A percentile compares a stretch with the other conserved stretches of the same genome.
Conservation (phyloP, 2,797 vertebrate species). For the Denticeps clupeoides region DNA sequence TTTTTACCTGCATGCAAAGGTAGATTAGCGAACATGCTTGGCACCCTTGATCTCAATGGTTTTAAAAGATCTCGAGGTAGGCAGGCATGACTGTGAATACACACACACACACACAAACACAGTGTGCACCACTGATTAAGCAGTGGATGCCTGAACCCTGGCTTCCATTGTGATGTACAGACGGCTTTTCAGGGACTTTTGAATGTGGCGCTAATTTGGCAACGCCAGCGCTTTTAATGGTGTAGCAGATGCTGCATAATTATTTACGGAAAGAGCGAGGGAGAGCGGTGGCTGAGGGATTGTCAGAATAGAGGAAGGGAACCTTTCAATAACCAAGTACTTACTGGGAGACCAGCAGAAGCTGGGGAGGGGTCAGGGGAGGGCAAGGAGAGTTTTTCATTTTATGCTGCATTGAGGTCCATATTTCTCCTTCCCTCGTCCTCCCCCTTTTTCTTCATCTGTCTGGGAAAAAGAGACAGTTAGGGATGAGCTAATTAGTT, state of each 20-base stretch:
- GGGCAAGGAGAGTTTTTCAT: slow-evolving; percentile 57
- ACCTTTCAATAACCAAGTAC: slow-evolving; percentile 49
- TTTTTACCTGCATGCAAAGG: no score
- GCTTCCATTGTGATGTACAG: slow-evolving; percentile 54
- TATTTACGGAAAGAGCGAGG: slow-evolving; percentile 17
- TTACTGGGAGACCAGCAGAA: slow-evolving; percentile 46
- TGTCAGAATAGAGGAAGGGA: slow-evolving; percentile 43
- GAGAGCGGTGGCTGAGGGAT: neutral
- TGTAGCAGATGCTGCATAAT: slow-evolving; percentile 55
- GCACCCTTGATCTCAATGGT: no score
- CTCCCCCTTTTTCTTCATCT: slow-evolving; percentile 45
- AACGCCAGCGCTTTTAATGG: slow-evolving; percentile 48
- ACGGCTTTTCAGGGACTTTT: slow-evolving; percentile 54
- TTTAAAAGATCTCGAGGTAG: no score
- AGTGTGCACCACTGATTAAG: slow-evolving; percentile 50
- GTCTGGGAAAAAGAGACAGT: slow-evolving; percentile 41
- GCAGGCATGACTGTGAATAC: neutral
- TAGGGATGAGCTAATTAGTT: slow-evolving; percentile 32
- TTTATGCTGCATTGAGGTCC: slow-evolving; percentile 50
- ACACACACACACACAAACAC: slow-evolving; percentile 20
- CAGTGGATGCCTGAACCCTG: slow-evolving; percentile 56
- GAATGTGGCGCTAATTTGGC: slow-evolving; percentile 60
- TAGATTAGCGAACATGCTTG: no score
- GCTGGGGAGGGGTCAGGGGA: slow-evolving; percentile 39
- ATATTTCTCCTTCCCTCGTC: slow-evolving; percentile 48